Evolutionary conservation across 1,140 invertebrate species (phyloP).

Genomic region (Drosophila yakuba): DNA sequence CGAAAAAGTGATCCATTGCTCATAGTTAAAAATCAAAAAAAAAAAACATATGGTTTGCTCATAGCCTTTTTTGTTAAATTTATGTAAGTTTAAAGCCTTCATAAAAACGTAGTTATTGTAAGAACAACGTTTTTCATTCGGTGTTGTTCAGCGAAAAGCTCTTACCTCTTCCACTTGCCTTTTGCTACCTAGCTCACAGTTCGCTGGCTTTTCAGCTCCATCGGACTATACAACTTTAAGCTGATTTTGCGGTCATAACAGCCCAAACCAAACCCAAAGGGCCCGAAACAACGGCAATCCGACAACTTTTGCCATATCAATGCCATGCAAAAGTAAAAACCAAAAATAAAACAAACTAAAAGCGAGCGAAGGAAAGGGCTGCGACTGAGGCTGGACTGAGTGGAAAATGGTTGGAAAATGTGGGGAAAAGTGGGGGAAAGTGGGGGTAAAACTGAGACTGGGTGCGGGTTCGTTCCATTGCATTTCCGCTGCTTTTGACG

Average conservation of each 20-base stretch:
- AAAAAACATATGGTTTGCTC: no score
- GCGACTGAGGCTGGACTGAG: background rate
- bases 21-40: no score
- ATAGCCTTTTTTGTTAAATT: no score
- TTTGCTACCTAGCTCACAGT: conserved; percentile 11
- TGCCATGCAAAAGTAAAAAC: conserved; percentile 37
- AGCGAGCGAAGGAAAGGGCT: conserved; percentile 14
- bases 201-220: conserved; percentile 37
- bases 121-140: no score
- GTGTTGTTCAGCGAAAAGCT: background rate
- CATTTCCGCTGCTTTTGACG: conserved; percentile 77
- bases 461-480: conserved; percentile 50
- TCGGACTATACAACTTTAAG: conserved; percentile 40
- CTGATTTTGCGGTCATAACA: conserved; percentile 56
- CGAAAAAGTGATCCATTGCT: background rate
- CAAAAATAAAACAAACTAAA: conserved; percentile 20
- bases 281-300: conserved; percentile 47
- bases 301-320: conserved; percentile 63
- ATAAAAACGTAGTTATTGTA: no score
- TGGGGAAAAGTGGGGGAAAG: conserved; percentile 14
- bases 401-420: conserved; percentile 15
- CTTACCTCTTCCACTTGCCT: background rate
- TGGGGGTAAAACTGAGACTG: conserved; percentile 7
- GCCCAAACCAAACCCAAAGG: conserved; percentile 1
- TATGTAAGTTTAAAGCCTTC: background rate